phyloP scores from a whole-genome alignment of 1,140 invertebrate genomes.

The Hycleus cichorii region DNA sequence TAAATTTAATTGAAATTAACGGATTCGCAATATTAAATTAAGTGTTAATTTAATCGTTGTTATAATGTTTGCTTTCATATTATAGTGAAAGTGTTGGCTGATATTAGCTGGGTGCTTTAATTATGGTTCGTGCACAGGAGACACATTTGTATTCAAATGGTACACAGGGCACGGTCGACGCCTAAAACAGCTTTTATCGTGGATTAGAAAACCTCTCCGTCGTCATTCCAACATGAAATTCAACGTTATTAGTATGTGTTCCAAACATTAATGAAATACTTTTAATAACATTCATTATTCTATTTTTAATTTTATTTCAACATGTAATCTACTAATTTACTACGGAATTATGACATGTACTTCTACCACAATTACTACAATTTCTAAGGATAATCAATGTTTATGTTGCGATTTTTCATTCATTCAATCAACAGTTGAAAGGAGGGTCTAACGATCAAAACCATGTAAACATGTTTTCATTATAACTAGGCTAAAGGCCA shows the following conservation, averaged over 20 bases:
- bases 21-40: no score
- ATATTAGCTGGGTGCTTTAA: not conserved
- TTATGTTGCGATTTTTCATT: no score
- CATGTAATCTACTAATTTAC: not conserved
- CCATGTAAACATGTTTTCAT: no score
- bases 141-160: slow-evolving; percentile 13
- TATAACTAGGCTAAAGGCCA: no score
- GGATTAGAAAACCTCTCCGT: slow-evolving; percentile 5
- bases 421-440: no score
- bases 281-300: slow-evolving; percentile 3
- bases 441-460: no score
- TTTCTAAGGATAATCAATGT: no score
- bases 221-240: not conserved
- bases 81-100: not conserved
- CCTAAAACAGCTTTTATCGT: slow-evolving; percentile 11
- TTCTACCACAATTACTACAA: no score
- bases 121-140: slow-evolving; percentile 1
- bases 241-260: slow-evolving; percentile 1
- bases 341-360: not conserved
- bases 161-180: slow-evolving; percentile 2
- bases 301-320: slow-evolving; percentile 3
- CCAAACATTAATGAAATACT: slow-evolving; percentile 1
- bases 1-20: no score
- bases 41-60: not conserved
- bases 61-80: slow-evolving; percentile 1